Conservation (phyloP, 2,797 vertebrate genomes). For the Poeciliopsis paucimaculata region DNA sequence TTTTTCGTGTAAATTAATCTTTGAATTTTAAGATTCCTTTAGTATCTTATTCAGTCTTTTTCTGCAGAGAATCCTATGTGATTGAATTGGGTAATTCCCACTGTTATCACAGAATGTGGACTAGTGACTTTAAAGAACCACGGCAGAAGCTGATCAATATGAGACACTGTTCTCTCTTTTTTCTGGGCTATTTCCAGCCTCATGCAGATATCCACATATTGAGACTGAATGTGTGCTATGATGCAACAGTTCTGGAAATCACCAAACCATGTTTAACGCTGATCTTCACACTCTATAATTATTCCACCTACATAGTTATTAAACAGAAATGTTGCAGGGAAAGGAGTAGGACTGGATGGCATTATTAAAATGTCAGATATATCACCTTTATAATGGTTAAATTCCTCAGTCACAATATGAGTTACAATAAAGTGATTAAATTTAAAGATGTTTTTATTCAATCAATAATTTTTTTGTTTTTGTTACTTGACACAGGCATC, state of each 20-base stretch:
- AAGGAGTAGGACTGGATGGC: background rate
- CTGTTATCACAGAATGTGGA: conserved; percentile 3
- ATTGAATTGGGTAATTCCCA: background rate
- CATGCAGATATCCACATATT: background rate
- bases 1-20: background rate
- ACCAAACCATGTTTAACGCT: background rate
- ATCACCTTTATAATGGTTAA: background rate
- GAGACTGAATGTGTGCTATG: no score
- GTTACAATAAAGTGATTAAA: background rate
- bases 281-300: background rate
- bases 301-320: background rate
- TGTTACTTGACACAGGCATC: background rate
- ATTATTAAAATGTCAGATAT: background rate
- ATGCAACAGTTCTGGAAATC: background rate
- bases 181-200: background rate
- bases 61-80: background rate
- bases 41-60: background rate
- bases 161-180: background rate
- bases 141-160: background rate
- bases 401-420: background rate
- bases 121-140: background rate
- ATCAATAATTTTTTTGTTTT: background rate
- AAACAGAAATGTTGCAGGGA: background rate
- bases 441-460: background rate
- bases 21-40: background rate